phyloP scores from a whole-genome alignment of 2,888 invertebrate species.

The Spicauda simplicius region DNA sequence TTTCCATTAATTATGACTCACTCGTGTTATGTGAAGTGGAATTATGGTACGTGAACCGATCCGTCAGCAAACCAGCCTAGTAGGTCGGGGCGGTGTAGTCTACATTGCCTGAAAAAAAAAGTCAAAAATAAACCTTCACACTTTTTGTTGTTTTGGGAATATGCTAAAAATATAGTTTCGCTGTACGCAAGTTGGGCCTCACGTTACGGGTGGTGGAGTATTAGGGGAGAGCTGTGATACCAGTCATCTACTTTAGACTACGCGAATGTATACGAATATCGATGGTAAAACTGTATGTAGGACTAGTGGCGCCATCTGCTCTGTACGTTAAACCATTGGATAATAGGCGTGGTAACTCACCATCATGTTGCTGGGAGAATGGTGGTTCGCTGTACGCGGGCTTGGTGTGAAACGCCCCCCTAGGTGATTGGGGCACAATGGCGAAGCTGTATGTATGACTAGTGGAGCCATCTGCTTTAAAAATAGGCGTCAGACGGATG shows the following conservation, averaged over 20 bases:
- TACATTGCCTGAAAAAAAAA: constrained; percentile 83
- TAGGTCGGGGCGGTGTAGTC: constrained; percentile 91
- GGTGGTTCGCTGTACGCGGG: constrained; percentile 96
- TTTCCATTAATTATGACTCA: constrained; percentile 47
- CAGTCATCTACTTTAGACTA: too few relatives aligned
- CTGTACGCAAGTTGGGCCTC: too few relatives aligned
- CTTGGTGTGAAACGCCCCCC: constrained; percentile 91
- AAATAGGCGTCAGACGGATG: constrained; percentile 78
- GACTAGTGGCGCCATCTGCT: too few relatives aligned
- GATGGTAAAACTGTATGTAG: too few relatives aligned
- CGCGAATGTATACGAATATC: too few relatives aligned
- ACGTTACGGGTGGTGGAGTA: too few relatives aligned
- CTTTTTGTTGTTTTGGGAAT: too few relatives aligned
- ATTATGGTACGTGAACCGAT: constrained; percentile 4
- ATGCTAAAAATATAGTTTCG: too few relatives aligned
- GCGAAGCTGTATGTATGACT: constrained; percentile 50
- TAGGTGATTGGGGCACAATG: constrained; percentile 96
- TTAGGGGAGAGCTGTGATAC: too few relatives aligned
- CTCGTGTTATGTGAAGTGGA: constrained; percentile 31
- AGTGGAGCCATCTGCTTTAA: too few relatives aligned
- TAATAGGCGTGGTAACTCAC: constrained; percentile 40
- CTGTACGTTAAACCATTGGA: too few relatives aligned
- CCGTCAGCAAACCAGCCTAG: constrained; percentile 61
- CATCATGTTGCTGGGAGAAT: constrained; percentile 87
- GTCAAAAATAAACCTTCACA: too few relatives aligned